Conservation (phyloP, 37 sponge, comb jelly and placozoan species). For the Eunapius fragilis region DNA sequence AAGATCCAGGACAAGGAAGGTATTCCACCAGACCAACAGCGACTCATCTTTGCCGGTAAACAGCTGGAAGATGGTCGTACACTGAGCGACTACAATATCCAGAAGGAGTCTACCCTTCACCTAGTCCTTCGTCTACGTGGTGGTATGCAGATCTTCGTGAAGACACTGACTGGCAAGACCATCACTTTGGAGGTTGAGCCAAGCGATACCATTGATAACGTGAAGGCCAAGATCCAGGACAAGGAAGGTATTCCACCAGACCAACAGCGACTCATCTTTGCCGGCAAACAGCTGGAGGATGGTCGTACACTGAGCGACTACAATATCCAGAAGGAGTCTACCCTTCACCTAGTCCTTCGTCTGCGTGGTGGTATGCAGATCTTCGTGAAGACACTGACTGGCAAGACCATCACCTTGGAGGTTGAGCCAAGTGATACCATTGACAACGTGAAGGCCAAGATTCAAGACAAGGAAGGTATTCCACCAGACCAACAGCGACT, state of each 20-base stretch:
- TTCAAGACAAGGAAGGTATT: slow-evolving; percentile 97
- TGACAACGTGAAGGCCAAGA: slow-evolving; percentile 97
- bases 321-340: slow-evolving; percentile 87
- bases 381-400: slow-evolving; percentile 97
- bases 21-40: slow-evolving; percentile 84
- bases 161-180: slow-evolving; percentile 79
- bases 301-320: slow-evolving; percentile 82
- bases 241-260: slow-evolving; percentile 80
- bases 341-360: slow-evolving; percentile 69
- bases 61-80: slow-evolving; percentile 90
- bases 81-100: slow-evolving; percentile 88
- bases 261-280: slow-evolving; percentile 78
- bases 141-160: slow-evolving; percentile 83
- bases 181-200: slow-evolving; percentile 83
- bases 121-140: slow-evolving; percentile 51
- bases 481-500: slow-evolving; percentile 98
- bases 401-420: slow-evolving; percentile 97
- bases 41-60: slow-evolving; percentile 81
- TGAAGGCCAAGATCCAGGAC: slow-evolving; percentile 80
- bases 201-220: slow-evolving; percentile 66
- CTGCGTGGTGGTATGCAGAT: slow-evolving; percentile 90
- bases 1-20: slow-evolving; percentile 89
- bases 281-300: slow-evolving; percentile 79
- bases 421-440: slow-evolving; percentile 95
- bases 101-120: slow-evolving; percentile 85